Conservation (phyloP, 2,113 vertebrate species). For the Nerophis ophidion region DNA sequence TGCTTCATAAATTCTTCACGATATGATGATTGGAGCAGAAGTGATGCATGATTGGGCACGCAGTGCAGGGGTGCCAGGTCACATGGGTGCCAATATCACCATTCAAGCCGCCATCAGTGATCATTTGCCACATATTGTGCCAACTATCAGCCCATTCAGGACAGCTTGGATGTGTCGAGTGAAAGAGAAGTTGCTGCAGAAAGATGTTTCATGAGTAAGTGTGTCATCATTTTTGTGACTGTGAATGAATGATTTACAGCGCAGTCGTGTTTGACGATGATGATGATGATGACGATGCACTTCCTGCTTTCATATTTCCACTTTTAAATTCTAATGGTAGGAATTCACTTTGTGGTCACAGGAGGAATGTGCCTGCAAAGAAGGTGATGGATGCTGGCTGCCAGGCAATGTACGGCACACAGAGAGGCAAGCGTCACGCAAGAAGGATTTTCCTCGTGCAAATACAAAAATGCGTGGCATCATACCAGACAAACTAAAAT, state of each 20-base stretch:
- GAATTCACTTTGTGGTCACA: not conserved
- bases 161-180: not conserved
- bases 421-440: not conserved
- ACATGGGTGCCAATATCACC: not conserved
- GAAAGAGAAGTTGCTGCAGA: not conserved
- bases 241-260: conserved; percentile 5
- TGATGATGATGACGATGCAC: not conserved
- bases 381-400: not conserved
- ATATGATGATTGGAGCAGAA: not conserved
- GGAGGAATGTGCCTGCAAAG: not conserved
- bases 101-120: conserved; percentile 1
- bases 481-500: not conserved
- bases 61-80: not conserved
- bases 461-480: not conserved
- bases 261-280: not conserved
- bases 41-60: not conserved
- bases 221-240: not conserved
- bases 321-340: not conserved
- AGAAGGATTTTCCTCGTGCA: not conserved
- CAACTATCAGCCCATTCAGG: not conserved
- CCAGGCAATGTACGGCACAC: not conserved
- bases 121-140: not conserved
- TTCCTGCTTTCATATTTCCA: conserved; percentile 1
- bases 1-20: not conserved
- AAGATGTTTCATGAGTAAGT: conserved; percentile 1